These are phyloP conservation scores for Tetramorium simillimum DNA, from an alignment of 1,140 invertebrate species.

Conservation along the genomic window DNA sequence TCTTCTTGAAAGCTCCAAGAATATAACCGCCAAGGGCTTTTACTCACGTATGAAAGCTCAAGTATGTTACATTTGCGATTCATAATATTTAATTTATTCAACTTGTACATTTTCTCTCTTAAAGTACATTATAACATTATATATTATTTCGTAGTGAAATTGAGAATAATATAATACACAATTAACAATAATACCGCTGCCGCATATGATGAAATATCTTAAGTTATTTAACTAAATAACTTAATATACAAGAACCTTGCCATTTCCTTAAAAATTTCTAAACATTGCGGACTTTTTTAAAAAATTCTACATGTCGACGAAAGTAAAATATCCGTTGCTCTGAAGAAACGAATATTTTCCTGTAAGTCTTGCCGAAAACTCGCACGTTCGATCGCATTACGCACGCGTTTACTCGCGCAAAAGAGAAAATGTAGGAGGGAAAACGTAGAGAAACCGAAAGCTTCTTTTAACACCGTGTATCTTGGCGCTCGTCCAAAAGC, in stretches of 20 bases:
- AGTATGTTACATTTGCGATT: background rate
- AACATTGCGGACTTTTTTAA: background rate
- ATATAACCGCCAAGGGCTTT: conserved; percentile 36
- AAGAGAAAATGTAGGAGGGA: conserved; percentile 31
- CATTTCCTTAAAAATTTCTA: background rate
- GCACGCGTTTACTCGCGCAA: conserved; percentile 11
- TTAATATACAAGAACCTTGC: background rate
- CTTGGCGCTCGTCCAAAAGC: conserved; percentile 72
- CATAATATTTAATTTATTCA: conserved; percentile 9
- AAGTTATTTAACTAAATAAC: too few species aligned
- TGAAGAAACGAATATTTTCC: background rate
- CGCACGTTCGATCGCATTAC: conserved; percentile 7
- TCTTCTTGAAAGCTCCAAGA: conserved; percentile 50
- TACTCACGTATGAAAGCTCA: background rate
- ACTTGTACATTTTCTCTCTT: background rate
- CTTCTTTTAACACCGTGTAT: conserved; percentile 42
- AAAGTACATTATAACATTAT: background rate
- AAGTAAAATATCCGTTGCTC: background rate
- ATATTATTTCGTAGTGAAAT: background rate
- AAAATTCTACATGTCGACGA: background rate
- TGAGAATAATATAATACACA: background rate
- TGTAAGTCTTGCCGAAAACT: background rate
- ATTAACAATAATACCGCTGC: background rate
- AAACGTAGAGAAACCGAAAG: conserved; percentile 61
- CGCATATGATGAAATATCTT: too few species aligned